Evolutionary conservation across 2,888 invertebrate species (phyloP), one percentile per base, ranked within the genome.

Genomic region (Atherix ibis): DNA sequence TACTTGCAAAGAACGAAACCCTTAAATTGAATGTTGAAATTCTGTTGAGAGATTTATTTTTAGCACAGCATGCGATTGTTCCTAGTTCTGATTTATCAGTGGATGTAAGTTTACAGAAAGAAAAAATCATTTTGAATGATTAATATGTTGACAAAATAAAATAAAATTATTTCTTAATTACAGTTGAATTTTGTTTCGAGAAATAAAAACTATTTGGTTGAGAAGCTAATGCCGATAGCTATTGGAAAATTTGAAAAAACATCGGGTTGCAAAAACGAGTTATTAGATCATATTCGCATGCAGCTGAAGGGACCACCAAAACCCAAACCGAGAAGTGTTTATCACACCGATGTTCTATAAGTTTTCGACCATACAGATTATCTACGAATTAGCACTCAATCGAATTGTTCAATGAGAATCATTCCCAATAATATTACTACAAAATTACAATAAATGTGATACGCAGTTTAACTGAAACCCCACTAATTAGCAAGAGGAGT

Each of bases 301-400:
- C 46, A 50, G 39, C 41, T 56, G 2, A 30, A 40, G 15, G 50
- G 46, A 4, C 50, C 53, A 4, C 61, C 62, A 3, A 46, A 53
- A 40, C 58, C 62, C 2, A 58, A 57, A 16, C 60, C 61, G 35
- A 51, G 62, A 9, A 62, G 53, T 43, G 51, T 62, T 33, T 62
- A 62, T 38, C 57, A 57, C 43, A 61, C 59, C 3, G 61, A 58
- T 47, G 52, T 61, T 4, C 51, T 61, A 29, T 61, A 54, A 46
- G n/a, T n/a, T n/a, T n/a, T n/a, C n/a, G n/a, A n/a, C n/a, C n/a
- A n/a, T n/a, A n/a, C n/a, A n/a, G n/a, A n/a, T n/a, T n/a, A n/a
- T n/a, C n/a, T n/a, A n/a, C n/a, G n/a, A n/a, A n/a, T n/a, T n/a
- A n/a, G n/a, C n/a, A n/a, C n/a, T n/a, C n/a, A n/a, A n/a, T n/a